A percentile compares a stretch with the other conserved stretches of the same genome.
Conservation (phyloP, 2,888 invertebrate species). For the Atrina japonica region DNA sequence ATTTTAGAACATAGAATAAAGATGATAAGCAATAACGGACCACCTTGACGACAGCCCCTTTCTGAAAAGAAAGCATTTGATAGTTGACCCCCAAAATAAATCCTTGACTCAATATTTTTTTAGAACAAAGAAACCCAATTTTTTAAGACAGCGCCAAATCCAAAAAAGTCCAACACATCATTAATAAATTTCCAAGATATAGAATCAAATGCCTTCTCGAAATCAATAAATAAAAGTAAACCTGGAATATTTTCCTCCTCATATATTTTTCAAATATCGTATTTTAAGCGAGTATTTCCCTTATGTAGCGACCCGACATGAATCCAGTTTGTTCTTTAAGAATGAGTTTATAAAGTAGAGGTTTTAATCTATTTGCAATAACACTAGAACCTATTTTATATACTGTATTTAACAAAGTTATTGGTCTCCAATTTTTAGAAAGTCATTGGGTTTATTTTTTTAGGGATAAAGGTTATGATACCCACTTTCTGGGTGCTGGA, state of each 20-base stretch:
- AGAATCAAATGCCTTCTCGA: constrained; percentile 48
- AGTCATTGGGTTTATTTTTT: constrained; percentile 40
- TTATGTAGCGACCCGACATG: constrained; percentile 43
- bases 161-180: constrained; percentile 32
- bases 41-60: too few species aligned
- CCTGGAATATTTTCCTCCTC: constrained; percentile 46
- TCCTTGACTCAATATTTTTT: too few species aligned
- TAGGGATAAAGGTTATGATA: constrained; percentile 43
- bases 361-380: constrained; percentile 44
- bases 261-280: constrained; percentile 46
- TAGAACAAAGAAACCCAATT: constrained; percentile 30
- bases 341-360: constrained; percentile 36
- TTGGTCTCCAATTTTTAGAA: constrained; percentile 44
- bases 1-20: too few species aligned
- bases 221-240: constrained; percentile 37
- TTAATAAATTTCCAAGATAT: constrained; percentile 35
- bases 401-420: constrained; percentile 38
- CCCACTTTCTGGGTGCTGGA: constrained; percentile 31
- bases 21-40: too few species aligned
- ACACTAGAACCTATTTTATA: constrained; percentile 46
- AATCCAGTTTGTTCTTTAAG: constrained; percentile 46
- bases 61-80: too few species aligned
- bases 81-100: too few species aligned
- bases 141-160: constrained; percentile 34
- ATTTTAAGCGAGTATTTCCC: constrained; percentile 47